A percentile compares a stretch with the other conserved stretches of the same genome.
Conservation (phyloP, 2,888 invertebrate species). For the Amblyjoppa fuscipennis region DNA sequence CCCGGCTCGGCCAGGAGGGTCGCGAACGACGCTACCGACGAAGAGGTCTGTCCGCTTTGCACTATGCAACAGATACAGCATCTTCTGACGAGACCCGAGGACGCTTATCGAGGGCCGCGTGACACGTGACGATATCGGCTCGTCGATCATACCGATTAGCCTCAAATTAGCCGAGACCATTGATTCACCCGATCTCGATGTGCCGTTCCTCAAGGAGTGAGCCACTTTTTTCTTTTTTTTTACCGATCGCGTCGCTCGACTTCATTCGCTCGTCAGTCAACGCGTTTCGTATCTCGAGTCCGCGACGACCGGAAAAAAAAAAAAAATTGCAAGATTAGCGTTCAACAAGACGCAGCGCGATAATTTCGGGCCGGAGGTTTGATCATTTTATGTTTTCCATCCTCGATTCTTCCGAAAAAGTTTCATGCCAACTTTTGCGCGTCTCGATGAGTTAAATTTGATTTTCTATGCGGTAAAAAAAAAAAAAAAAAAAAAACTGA, state of each 20-base stretch:
- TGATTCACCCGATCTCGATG: neutral
- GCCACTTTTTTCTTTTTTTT: neutral
- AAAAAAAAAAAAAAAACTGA: neutral
- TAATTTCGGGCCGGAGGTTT: neutral
- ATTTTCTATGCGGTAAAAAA: neutral
- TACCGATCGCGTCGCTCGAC: neutral
- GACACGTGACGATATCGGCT: slow-evolving; percentile 73
- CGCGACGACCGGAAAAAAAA: neutral
- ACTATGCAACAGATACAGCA: slow-evolving; percentile 82
- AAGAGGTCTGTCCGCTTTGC: slow-evolving; percentile 82
- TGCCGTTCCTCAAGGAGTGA: neutral
- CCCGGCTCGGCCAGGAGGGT: slow-evolving; percentile 76
- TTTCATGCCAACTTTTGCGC: no score
- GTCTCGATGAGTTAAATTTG: neutral
- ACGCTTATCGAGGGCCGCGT: slow-evolving; percentile 75
- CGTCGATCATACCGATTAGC: neutral
- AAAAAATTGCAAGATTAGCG: neutral
- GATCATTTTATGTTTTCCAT: neutral
- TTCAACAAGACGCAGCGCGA: neutral
- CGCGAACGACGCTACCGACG: slow-evolving; percentile 75
- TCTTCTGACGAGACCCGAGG: slow-evolving; percentile 79
- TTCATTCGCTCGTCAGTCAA: neutral
- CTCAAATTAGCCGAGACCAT: slow-evolving; percentile 20
- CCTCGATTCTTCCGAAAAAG: no score
- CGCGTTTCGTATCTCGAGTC: neutral